A percentile compares a stretch with the other conserved stretches of the same genome.
These are phyloP conservation scores for Nudaria mundana DNA, from an alignment of 2,888 invertebrate species.

Conservation along the genomic window DNA sequence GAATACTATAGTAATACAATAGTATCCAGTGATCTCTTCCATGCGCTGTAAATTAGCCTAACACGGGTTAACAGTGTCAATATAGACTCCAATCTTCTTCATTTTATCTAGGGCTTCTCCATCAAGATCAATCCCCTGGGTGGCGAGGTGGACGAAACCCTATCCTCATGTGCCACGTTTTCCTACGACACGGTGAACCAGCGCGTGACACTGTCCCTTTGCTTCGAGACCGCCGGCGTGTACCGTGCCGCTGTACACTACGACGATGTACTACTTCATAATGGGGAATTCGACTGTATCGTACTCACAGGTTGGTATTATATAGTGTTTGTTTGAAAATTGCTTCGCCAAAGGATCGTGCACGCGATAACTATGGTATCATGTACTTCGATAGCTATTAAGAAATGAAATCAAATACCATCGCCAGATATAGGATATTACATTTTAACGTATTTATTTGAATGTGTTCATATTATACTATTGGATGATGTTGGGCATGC, in stretches of 20 bases:
- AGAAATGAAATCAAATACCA: too few species aligned
- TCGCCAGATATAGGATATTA: too few species aligned
- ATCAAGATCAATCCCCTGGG: slow-evolving; percentile 83
- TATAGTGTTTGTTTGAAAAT: neutral
- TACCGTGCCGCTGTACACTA: slow-evolving; percentile 91
- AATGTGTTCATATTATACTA: too few species aligned
- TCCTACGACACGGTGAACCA: slow-evolving; percentile 90
- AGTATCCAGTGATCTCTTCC: neutral
- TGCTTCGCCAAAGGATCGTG: neutral
- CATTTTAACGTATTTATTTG: too few species aligned
- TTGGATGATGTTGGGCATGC: too few species aligned
- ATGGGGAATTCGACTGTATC: slow-evolving; percentile 95
- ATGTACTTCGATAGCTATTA: too few species aligned
- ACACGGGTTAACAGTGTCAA: too few species aligned
- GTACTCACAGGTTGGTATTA: slow-evolving; percentile 89
- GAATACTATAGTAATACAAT: too few species aligned
- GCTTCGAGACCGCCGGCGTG: slow-evolving; percentile 90
- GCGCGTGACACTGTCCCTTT: slow-evolving; percentile 88
- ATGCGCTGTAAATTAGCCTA: too few species aligned
- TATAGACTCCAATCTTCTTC: too few species aligned
- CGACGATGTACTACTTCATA: slow-evolving; percentile 87
- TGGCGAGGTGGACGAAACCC: slow-evolving; percentile 75
- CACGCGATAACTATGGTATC: too few species aligned
- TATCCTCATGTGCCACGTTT: slow-evolving; percentile 81
- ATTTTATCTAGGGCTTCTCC: slow-evolving; percentile 81